Base-by-base conservation (phyloP, 2,888 invertebrate species). In the Tenodera sinensis region DNA sequence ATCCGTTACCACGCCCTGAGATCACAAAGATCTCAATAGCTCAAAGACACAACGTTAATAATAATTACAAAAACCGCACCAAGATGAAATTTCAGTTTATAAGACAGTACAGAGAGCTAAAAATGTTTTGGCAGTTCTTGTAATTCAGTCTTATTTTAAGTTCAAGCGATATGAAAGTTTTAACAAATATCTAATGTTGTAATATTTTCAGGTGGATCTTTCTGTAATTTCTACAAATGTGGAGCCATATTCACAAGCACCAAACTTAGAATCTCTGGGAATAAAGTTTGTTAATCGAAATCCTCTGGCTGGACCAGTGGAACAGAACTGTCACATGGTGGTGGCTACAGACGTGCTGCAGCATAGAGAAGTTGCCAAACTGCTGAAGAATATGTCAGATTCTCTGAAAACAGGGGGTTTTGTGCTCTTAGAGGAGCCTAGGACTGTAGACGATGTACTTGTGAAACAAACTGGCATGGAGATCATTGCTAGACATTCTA, bases 381-480 rank as follows among this genome's bases (percentile, higher is more conserved):
- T 95, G 90, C 93, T 97, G 88, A 93, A 93, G 83, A 95, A 95
- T 91, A 94, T 97, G 90, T 93, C 94, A 2, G 94, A 93, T 28
- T 95, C 96, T 86, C 92, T 98, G 83, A 96, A 95, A 92, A 93
- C 95, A 2, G 95, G 95, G 88, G 97, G 97, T 87, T 96, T 97
- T 93, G 92, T 97, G 83, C 93, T 98, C 90, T 93, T 97, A 89
- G 97, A 97, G 93, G 97, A 97, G 93, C 94, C 95, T 85, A 93
- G 93, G 86, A 94, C 88, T 15, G 85, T 89, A 20, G 89, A 85
- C 20, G 90, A 90, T 1, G 87, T 91, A 1, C 30, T 27, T 14
- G 87, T 92, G 0, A 91, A 92, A 3, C 91, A 92, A 27, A 91
- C 92, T 7, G 94, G 94, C 25, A 93, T 97, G 14, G 93, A 94